phyloP scores from a whole-genome alignment of 2,797 vertebrate species.

The Tympanoctomys barrerae region DNA sequence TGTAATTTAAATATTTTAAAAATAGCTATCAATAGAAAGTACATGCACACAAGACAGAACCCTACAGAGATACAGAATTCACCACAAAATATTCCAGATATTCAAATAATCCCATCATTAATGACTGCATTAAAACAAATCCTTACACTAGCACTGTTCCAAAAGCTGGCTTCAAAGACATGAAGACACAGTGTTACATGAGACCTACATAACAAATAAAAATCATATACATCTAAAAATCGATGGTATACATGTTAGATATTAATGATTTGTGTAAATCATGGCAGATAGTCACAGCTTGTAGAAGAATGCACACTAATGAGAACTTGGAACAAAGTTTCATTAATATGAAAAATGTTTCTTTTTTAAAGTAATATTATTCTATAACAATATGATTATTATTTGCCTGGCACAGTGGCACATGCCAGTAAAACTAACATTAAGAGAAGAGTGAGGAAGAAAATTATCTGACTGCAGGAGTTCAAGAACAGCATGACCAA shows the following conservation, averaged over 20 bases:
- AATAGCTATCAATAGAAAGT: not conserved
- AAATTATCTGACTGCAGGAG: not conserved
- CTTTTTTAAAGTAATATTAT: not conserved
- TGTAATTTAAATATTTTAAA: not conserved
- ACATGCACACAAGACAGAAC: not conserved
- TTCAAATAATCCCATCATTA: not conserved
- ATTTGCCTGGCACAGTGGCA: not conserved
- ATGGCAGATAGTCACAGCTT: not conserved
- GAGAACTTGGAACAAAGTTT: constrained; percentile 34
- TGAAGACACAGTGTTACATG: not conserved
- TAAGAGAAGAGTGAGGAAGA: not conserved
- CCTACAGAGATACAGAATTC: constrained; percentile 35
- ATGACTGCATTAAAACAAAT: not conserved
- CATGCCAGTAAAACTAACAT: not conserved
- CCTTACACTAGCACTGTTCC: not conserved
- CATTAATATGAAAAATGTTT: constrained; percentile 49
- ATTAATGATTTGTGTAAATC: constrained; percentile 17
- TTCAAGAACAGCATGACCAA: not conserved
- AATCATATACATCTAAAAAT: constrained; percentile 22
- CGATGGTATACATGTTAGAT: not conserved
- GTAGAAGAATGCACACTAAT: constrained; percentile 22
- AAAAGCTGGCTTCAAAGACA: not conserved
- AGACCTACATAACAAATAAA: constrained; percentile 61
- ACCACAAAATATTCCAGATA: constrained; percentile 39
- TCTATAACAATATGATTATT: not conserved